Conservation (phyloP, 2,888 invertebrate species). For the Brenthis daphne region DNA sequence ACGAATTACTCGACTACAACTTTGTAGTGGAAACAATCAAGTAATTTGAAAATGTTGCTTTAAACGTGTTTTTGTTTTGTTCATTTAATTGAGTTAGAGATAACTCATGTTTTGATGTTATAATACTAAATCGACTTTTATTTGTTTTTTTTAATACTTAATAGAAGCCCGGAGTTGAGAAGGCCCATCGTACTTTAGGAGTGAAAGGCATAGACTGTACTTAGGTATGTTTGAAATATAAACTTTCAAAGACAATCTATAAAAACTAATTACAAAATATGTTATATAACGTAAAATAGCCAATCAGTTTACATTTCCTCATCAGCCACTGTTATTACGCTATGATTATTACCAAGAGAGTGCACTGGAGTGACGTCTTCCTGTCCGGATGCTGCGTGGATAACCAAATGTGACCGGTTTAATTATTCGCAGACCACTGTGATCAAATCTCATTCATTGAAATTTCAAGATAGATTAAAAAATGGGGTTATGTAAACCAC, state of each 20-base stretch:
- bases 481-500: too few species aligned
- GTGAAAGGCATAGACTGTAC: too few species aligned
- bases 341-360: not conserved
- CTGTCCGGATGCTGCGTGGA: conserved; percentile 24
- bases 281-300: not conserved
- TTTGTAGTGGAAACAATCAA: conserved; percentile 26
- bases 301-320: conserved; percentile 15
- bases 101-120: too few species aligned
- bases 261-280: not conserved
- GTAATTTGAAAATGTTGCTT: conserved; percentile 21
- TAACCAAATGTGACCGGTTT: conserved; percentile 29
- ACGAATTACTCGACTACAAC: conserved; percentile 41
- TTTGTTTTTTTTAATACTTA: too few species aligned
- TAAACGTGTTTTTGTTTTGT: conserved; percentile 9
- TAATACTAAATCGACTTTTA: too few species aligned
- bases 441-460: not conserved
- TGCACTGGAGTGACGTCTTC: conserved; percentile 30
- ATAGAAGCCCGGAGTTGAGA: too few species aligned
- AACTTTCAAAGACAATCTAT: not conserved
- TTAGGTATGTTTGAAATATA: too few species aligned
- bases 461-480: not conserved
- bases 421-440: conserved; percentile 48
- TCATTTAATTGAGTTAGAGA: not conserved
- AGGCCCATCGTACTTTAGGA: too few species aligned
- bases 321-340: conserved; percentile 16